Conservation (phyloP, 2,797 vertebrate species). For the Sciurus carolinensis region DNA sequence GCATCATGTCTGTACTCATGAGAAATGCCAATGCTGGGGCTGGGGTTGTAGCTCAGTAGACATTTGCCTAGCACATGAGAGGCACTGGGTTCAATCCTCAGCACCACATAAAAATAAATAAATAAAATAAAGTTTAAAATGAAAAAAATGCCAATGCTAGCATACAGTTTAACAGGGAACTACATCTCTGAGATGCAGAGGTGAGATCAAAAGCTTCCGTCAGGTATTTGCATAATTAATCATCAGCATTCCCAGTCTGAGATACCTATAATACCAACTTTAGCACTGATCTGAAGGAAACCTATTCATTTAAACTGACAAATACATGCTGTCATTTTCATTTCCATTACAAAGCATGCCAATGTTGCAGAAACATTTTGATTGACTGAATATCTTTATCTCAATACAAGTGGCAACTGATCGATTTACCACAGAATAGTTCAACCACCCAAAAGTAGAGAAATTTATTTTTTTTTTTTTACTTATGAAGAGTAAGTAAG, state of each 20-base stretch:
- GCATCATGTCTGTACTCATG: background rate
- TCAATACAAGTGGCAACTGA: constrained; percentile 45
- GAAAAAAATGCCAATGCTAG: background rate
- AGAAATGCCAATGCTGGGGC: background rate
- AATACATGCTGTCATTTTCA: constrained; percentile 87
- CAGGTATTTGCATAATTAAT: constrained; percentile 71
- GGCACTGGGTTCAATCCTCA: too few species aligned
- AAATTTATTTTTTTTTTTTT: constrained; percentile 66
- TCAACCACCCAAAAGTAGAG: constrained; percentile 51
- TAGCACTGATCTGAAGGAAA: constrained; percentile 80
- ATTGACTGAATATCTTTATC: constrained; percentile 72
- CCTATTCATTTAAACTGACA: constrained; percentile 76
- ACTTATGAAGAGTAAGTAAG: background rate
- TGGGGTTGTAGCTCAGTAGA: too few species aligned
- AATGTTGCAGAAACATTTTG: constrained; percentile 77
- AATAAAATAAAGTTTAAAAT: too few species aligned
- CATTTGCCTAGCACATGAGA: too few species aligned
- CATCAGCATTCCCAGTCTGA: constrained; percentile 14
- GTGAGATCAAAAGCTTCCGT: constrained; percentile 23
- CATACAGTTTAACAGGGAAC: background rate
- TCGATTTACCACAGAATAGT: constrained; percentile 65
- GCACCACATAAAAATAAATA: too few species aligned
- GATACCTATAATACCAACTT: constrained; percentile 46
- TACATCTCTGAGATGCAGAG: background rate
- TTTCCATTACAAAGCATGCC: constrained; percentile 81